A percentile compares a stretch with the other conserved stretches of the same genome.
Conservation (phyloP, 2,113 vertebrate species). For the Tyto alba region DNA sequence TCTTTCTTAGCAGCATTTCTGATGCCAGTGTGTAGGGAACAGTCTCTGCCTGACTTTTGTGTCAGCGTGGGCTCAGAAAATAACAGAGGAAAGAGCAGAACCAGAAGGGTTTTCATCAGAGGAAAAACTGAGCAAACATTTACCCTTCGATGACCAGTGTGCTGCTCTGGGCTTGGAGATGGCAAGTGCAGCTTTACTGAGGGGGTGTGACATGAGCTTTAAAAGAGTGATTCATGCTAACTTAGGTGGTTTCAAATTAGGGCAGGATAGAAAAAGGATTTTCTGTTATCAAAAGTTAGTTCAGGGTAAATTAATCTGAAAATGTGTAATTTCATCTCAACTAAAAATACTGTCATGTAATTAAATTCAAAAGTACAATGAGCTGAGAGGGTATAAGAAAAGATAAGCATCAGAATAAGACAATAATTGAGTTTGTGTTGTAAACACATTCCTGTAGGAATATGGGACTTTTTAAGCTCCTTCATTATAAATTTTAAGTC, state of each 20-base stretch:
- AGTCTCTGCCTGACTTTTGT: not conserved
- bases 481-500: not conserved
- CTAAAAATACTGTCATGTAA: slow-evolving; percentile 40
- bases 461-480: not conserved
- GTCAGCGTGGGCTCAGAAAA: not conserved
- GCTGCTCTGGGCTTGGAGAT: not conserved
- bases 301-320: slow-evolving; percentile 35
- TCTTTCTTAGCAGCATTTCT: not conserved
- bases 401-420: not conserved
- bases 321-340: slow-evolving; percentile 43
- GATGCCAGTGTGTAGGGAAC: not conserved
- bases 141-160: rapidly evolving
- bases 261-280: not conserved
- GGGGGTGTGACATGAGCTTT: not conserved
- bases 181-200: rapidly evolving
- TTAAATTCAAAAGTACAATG: slow-evolving; percentile 32
- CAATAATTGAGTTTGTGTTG: slow-evolving; percentile 23
- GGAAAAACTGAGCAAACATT: not conserved
- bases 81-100: not conserved
- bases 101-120: not conserved
- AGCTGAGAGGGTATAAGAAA: not conserved
- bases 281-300: not conserved
- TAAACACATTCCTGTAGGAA: slow-evolving; percentile 4
- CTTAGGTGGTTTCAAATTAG: not conserved
- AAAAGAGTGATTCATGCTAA: not conserved